Base-by-base conservation (phyloP, 2,888 invertebrate genomes). In the Brenthis ino region DNA sequence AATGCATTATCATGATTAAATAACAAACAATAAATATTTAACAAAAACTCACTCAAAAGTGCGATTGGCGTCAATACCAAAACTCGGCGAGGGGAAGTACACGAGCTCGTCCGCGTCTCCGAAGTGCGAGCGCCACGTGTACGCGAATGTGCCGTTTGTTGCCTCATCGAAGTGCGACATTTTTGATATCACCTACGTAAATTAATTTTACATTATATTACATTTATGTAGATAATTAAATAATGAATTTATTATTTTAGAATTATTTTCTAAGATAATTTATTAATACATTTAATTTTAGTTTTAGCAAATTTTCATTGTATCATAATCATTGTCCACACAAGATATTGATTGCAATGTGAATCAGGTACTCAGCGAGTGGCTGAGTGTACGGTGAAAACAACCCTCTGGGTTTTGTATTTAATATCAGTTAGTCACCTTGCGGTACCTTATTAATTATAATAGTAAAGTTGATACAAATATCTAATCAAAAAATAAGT, bases 41-140 rank as follows among this genome's bases (percentile, higher is more conserved):
- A 53, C 3, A 47, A 14, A 6, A n/a, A 86, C 91, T 88, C 72
- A 98, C 94, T 96, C 97, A 80, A 99, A 98, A 0, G 99, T 99
- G 71, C 97, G 94, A 85, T 99, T 98, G 1, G 97, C 98, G 87
- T 99, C 99, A 72, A 98, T 95, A 33, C 98, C 99, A 84, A 96
- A 98, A 0, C 98, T 97, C 0, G 97, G 96, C 0, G 98, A 96
- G 0, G 99, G 98, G 85, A 96, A 98, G 85, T 97, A 96, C 0
- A 97, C 96, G 67, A 97, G 91, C 63, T 97, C 96, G 83, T 98
- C 98, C 0, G 98, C 96, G 84, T 96, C 95, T 4, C 98, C 97
- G 73, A 95, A 95, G 84, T 97, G 97, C 20, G 96, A 97, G 76
- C 96, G 94, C 97, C 97, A 98, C 55, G 95, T 94, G 85, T 97